A percentile compares a stretch with the other conserved stretches of the same genome.
phyloP scores from a whole-genome alignment of 2,888 invertebrate genomes.

The Ganaspis brasiliensis region DNA sequence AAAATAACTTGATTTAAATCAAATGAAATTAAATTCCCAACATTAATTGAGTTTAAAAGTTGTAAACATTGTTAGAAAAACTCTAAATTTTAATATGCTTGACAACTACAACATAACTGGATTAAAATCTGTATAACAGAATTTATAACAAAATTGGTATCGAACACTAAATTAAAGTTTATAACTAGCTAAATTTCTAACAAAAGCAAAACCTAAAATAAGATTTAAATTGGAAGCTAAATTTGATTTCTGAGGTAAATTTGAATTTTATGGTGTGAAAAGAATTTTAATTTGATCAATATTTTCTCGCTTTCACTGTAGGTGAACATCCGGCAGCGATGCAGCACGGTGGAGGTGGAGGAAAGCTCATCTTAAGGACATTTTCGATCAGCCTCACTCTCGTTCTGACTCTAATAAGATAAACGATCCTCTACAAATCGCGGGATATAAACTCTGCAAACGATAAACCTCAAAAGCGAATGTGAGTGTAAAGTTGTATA shows the following conservation, averaged over 20 bases:
- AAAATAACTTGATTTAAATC: too few relatives aligned
- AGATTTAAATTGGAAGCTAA: background rate
- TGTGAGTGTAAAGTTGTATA: conserved; percentile 39
- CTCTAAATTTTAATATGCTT: too few relatives aligned
- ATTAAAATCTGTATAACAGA: too few relatives aligned
- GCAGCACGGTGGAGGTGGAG: conserved; percentile 72
- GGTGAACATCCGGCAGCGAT: conserved; percentile 77
- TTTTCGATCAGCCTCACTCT: conserved; percentile 67
- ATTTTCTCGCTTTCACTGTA: conserved; percentile 59
- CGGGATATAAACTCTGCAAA: background rate
- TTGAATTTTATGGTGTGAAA: conserved; percentile 15
- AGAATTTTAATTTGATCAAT: conserved; percentile 8
- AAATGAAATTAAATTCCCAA: too few relatives aligned
- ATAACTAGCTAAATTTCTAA: background rate
- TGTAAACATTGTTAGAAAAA: too few relatives aligned
- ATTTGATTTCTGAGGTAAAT: conserved; percentile 3
- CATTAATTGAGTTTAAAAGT: too few relatives aligned
- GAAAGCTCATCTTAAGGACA: conserved; percentile 66
- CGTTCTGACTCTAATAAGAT: conserved; percentile 46
- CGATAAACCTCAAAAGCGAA: background rate
- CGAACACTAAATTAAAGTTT: too few relatives aligned
- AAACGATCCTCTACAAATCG: conserved; percentile 31
- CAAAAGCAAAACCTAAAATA: background rate
- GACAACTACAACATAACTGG: too few relatives aligned
- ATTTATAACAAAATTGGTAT: too few relatives aligned